phyloP scores from a whole-genome alignment of 2,888 invertebrate genomes.

The Catocala sponsa region DNA sequence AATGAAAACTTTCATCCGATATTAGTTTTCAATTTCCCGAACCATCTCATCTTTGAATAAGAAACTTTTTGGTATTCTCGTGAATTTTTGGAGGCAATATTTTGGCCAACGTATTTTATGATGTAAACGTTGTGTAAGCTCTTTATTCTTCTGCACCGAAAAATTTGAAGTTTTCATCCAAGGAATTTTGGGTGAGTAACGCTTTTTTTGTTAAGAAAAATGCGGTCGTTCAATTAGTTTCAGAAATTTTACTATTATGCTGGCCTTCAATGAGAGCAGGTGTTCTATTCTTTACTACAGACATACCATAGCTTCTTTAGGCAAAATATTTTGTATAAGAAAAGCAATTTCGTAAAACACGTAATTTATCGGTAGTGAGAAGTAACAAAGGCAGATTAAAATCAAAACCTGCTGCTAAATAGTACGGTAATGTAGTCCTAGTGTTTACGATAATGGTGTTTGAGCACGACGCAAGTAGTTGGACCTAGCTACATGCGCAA shows the following conservation, averaged over 20 bases:
- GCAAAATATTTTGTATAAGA: no score
- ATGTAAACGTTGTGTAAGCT: constrained; percentile 4
- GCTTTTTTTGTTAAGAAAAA: not conserved
- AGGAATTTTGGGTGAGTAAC: constrained; percentile 10
- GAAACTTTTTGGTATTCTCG: constrained; percentile 40
- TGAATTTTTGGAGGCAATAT: constrained; percentile 14
- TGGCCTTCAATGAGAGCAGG: no score
- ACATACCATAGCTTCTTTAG: no score
- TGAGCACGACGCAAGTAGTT: no score
- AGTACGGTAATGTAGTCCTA: no score
- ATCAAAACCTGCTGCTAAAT: no score
- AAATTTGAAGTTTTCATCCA: constrained; percentile 5
- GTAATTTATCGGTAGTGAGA: no score
- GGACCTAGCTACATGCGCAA: no score
- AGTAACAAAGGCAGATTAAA: no score
- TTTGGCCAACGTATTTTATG: constrained; percentile 5
- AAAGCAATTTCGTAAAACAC: no score
- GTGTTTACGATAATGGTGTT: no score
- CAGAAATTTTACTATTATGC: not conserved
- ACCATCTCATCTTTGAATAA: constrained; percentile 51
- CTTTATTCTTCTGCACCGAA: not conserved
- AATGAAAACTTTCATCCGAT: constrained; percentile 66
- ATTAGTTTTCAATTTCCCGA: constrained; percentile 70
- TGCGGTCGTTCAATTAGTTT: not conserved
- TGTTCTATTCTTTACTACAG: no score